Conservation (phyloP, 2,797 vertebrate species). For the Yasuhikotakia modesta region DNA sequence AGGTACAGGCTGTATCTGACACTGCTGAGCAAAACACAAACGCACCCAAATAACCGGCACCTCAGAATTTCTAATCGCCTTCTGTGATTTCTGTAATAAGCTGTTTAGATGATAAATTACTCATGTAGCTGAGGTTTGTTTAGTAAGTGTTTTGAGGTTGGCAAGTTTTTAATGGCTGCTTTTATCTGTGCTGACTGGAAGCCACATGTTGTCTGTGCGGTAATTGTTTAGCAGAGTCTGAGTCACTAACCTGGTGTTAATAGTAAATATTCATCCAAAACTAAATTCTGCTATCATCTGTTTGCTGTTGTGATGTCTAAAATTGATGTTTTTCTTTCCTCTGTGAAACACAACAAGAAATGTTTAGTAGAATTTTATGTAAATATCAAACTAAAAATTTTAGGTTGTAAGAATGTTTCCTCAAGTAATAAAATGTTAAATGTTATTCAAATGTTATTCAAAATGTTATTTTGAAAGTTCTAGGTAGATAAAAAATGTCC, state of each 20-base stretch:
- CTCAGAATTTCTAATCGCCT: background rate
- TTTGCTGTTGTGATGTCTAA: background rate
- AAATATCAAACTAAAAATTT: too few species aligned
- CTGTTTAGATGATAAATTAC: background rate
- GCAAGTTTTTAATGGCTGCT: background rate
- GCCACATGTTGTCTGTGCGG: background rate
- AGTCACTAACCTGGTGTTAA: background rate
- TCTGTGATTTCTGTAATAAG: background rate
- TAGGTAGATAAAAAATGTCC: too few species aligned
- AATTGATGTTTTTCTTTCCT: background rate
- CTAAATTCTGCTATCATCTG: background rate
- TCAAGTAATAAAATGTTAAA: too few species aligned
- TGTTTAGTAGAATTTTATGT: too few species aligned
- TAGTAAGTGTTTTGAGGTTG: background rate
- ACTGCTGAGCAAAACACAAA: slow-evolving; percentile 18
- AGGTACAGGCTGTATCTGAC: background rate
- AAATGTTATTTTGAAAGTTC: too few species aligned
- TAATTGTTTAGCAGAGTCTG: background rate
- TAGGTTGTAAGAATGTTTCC: too few species aligned
- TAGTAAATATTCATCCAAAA: background rate
- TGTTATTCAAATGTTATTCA: too few species aligned
- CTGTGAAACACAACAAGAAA: background rate
- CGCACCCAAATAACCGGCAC: slow-evolving; percentile 6
- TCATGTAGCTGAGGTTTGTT: slow-evolving; percentile 1
- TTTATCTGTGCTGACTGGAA: background rate